Percentiles rank a stretch among this genome's conserved stretches.
These are phyloP conservation scores for Andrena trimmerana DNA, from an alignment of 2,888 invertebrate species.

Conservation along the genomic window DNA sequence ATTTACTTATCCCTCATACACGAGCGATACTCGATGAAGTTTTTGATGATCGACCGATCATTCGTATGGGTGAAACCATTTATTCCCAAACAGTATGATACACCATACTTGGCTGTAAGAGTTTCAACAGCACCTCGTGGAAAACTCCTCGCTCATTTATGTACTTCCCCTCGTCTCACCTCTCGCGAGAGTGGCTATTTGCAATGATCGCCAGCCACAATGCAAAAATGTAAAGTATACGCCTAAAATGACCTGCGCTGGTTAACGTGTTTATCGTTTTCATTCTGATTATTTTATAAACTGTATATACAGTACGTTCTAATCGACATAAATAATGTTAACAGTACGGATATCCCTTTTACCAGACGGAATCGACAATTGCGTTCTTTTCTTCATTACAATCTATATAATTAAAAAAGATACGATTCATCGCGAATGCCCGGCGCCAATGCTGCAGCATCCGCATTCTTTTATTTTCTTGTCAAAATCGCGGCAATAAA, in stretches of 20 bases:
- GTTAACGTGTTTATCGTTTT: slow-evolving; percentile 46
- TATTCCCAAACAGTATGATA: slow-evolving; percentile 58
- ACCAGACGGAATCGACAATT: slow-evolving; percentile 66
- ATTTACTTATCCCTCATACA: slow-evolving; percentile 65
- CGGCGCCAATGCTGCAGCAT: slow-evolving; percentile 44
- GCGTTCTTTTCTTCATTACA: slow-evolving; percentile 47
- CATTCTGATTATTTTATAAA: slow-evolving; percentile 51
- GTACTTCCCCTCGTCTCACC: slow-evolving; percentile 15
- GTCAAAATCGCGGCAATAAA: slow-evolving; percentile 12
- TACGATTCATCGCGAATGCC: slow-evolving; percentile 46
- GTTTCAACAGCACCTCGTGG: slow-evolving; percentile 64
- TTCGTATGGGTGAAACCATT: slow-evolving; percentile 54
- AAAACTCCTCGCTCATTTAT: slow-evolving; percentile 37
- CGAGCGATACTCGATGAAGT: slow-evolving; percentile 62
- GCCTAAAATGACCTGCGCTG: slow-evolving; percentile 53
- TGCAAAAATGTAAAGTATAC: slow-evolving; percentile 69
- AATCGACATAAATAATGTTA: slow-evolving; percentile 53
- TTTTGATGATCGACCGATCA: slow-evolving; percentile 51
- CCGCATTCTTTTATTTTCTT: slow-evolving; percentile 24
- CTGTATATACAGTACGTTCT: slow-evolving; percentile 59
- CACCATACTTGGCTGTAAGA: slow-evolving; percentile 59
- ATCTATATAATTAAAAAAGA: slow-evolving; percentile 62
- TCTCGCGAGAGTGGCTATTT: slow-evolving; percentile 45
- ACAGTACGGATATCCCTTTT: slow-evolving; percentile 51
- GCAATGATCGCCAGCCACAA: slow-evolving; percentile 63